These are phyloP conservation scores for Anoplolepis gracilipes DNA, from an alignment of 1,140 invertebrate species.

Conservation along the genomic window DNA sequence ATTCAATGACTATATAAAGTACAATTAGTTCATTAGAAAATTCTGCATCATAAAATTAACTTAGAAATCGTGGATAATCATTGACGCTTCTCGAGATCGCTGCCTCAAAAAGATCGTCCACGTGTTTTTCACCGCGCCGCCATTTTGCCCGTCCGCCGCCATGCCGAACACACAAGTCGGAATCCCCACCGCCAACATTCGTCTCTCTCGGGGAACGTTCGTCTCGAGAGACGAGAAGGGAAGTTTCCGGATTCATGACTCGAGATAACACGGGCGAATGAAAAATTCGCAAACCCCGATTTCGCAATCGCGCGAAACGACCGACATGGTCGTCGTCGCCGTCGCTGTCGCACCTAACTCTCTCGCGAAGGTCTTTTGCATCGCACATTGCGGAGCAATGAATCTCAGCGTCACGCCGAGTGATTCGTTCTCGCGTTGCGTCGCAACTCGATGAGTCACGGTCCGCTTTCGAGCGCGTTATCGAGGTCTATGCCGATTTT, in stretches of 20 bases:
- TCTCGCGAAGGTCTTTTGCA: slow-evolving; percentile 13
- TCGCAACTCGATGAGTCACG: slow-evolving; percentile 66
- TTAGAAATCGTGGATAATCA: background rate
- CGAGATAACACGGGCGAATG: slow-evolving; percentile 38
- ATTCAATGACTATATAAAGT: background rate
- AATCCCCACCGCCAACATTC: slow-evolving; percentile 57
- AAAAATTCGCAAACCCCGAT: slow-evolving; percentile 21
- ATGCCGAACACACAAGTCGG: slow-evolving; percentile 54
- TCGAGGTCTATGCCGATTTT: slow-evolving; percentile 35
- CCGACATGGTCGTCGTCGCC: background rate
- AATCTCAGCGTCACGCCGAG: slow-evolving; percentile 63
- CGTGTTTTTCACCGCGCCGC: slow-evolving; percentile 65
- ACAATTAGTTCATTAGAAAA: too few relatives aligned
- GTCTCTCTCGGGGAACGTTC: slow-evolving; percentile 48
- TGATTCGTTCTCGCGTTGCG: slow-evolving; percentile 69
- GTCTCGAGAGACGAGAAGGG: slow-evolving; percentile 18
- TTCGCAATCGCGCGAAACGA: background rate
- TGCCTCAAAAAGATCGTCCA: slow-evolving; percentile 54
- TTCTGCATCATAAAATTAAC: background rate
- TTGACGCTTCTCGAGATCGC: background rate
- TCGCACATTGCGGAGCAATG: slow-evolving; percentile 59
- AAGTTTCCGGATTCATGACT: slow-evolving; percentile 57
- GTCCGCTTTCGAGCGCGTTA: slow-evolving; percentile 51
- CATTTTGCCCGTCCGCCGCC: slow-evolving; percentile 68
- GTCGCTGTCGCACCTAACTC: background rate